Percentiles rank a stretch among this genome's conserved stretches.
These are phyloP conservation scores for Valencia hispanica DNA, from an alignment of 2,797 vertebrate species.

Conservation along the genomic window DNA sequence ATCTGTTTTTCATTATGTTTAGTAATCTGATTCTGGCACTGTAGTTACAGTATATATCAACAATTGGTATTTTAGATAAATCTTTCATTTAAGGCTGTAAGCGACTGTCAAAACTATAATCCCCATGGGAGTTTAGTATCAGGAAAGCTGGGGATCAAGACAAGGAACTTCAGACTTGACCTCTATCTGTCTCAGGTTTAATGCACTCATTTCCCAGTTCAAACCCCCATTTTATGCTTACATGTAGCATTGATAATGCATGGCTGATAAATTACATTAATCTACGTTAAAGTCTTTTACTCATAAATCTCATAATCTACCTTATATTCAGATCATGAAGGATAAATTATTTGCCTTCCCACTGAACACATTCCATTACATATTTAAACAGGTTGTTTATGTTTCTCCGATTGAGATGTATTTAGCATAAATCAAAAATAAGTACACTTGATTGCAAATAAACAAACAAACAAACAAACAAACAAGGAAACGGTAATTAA, in stretches of 20 bases:
- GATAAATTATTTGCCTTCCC: not conserved
- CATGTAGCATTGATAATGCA: not conserved
- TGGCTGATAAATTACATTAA: not conserved
- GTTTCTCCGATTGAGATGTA: not conserved
- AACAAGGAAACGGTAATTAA: not conserved
- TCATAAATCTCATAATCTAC: not conserved
- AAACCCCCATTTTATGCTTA: too few species aligned
- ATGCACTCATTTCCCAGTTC: too few species aligned
- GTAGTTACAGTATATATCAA: not conserved
- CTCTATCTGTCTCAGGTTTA: too few species aligned
- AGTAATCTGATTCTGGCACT: not conserved
- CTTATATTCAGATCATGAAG: not conserved
- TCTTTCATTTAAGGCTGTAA: too few species aligned
- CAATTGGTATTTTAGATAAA: too few species aligned
- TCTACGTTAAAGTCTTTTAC: not conserved
- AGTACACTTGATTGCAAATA: not conserved
- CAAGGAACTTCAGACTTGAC: not conserved
- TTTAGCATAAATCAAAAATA: not conserved
- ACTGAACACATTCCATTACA: too few species aligned
- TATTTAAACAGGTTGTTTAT: too few species aligned
- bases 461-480: not conserved
- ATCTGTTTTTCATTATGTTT: not conserved
- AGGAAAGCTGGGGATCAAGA: not conserved
- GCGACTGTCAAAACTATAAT: not conserved
- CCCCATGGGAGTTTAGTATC: not conserved